Evolutionary conservation across 2,113 vertebrate genomes (phyloP), one percentile per base, ranked within the genome.

Genomic region (Platysternon megacephalum): DNA sequence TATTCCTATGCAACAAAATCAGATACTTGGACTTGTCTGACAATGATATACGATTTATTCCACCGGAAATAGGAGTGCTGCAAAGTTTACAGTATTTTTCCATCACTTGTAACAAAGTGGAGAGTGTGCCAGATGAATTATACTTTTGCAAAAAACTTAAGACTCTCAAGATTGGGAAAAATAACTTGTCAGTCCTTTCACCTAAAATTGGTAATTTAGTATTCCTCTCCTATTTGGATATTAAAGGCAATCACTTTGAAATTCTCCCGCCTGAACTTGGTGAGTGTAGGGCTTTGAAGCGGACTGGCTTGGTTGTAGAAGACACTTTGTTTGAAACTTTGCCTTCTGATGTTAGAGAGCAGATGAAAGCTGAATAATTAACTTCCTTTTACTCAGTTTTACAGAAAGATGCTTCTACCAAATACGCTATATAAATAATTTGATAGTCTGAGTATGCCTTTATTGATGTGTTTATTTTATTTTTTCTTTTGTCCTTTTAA

Each of bases 61-160:
- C 99, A 0, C 99, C 99, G 1, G 99, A 99, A 98, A 98, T 99
- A 5, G 99, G 99, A 78, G 99, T 99, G 61, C 99, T 99, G 28
- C 99, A 99, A 97, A 99, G 99, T 98, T 99, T 99, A 88, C 99
- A 99, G 61, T 99, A 99, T 96, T 99, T 99, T 92, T 99, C 99
- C 32, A 99, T 99, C 95, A 98, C 98, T 7, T 99, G 98, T 95
- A 99, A 99, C 98, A 99, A 99, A 98, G 98, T 99, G 35, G 99
- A 99, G 97, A 99, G 98, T 17, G 98, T 99, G 65, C 99, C 99
- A 11, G 99, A 99, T 61, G 99, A 99, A 97, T 98, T 99, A 0
- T 99, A 99, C 97, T 99, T 99, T 90, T 99, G 99, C 98, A 99
- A 99, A 98, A 99, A 99, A 97, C 99, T 99, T 14, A 99, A 99